Conservation (phyloP, 1,140 invertebrate genomes). For the Acromyrmex heyeri region DNA sequence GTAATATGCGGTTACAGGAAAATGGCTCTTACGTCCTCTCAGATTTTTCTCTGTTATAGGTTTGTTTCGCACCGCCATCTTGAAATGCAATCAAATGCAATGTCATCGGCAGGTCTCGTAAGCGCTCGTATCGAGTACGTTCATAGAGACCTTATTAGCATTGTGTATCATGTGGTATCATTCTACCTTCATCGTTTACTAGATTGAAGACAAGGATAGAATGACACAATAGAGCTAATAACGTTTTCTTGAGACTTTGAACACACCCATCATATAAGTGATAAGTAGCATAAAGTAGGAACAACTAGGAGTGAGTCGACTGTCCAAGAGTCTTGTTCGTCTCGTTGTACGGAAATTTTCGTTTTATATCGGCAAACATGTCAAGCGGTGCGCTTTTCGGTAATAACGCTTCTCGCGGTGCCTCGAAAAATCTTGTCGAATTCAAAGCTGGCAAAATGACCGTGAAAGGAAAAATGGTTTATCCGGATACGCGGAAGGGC, state of each 20-base stretch:
- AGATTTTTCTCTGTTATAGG: no score
- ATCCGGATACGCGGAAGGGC: constrained; percentile 98
- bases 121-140: background rate
- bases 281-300: background rate
- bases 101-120: constrained; percentile 62
- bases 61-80: constrained; percentile 53
- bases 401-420: constrained; percentile 90
- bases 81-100: constrained; percentile 74
- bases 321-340: background rate
- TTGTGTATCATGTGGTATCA: no score
- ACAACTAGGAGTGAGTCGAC: background rate
- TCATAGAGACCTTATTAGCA: background rate
- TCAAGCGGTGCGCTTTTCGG: constrained; percentile 91
- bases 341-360: background rate
- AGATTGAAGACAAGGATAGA: no score
- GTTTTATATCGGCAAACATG: constrained; percentile 75
- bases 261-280: no score
- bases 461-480: constrained; percentile 97
- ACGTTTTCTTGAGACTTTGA: no score
- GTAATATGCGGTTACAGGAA: no score
- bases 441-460: constrained; percentile 99
- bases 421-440: constrained; percentile 97
- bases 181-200: no score
- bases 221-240: no score
- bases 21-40: no score